phyloP scores from a whole-genome alignment of 2,113 vertebrate genomes.

The Bufo bufo region DNA sequence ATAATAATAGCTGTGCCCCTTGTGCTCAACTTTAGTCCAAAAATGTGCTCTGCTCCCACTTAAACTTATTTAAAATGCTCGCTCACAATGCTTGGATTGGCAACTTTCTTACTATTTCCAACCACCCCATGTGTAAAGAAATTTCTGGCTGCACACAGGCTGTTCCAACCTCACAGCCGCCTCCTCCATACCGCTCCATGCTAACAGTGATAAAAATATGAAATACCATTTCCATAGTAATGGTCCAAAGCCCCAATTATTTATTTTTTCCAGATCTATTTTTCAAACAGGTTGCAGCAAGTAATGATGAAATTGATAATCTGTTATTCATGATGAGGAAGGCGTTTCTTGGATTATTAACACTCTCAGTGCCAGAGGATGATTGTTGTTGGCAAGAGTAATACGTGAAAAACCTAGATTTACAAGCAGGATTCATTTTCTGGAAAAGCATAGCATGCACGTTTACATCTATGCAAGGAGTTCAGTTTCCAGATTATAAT shows the following conservation, averaged over 20 bases:
- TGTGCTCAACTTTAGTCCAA: slow-evolving; percentile 19
- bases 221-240: slow-evolving; percentile 43
- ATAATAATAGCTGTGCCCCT: slow-evolving; percentile 38
- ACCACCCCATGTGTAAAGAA: slow-evolving; percentile 40
- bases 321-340: neutral
- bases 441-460: neutral
- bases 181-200: slow-evolving; percentile 14
- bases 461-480: neutral
- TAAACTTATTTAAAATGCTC: slow-evolving; percentile 43
- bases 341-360: slow-evolving; percentile 26
- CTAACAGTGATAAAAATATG: slow-evolving; percentile 36
- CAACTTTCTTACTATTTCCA: slow-evolving; percentile 30
- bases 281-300: slow-evolving; percentile 18
- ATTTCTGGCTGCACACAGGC: slow-evolving; percentile 38
- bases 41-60: slow-evolving; percentile 34
- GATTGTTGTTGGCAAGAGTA: neutral
- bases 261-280: slow-evolving; percentile 38
- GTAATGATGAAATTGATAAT: neutral
- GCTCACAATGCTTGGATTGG: slow-evolving; percentile 45
- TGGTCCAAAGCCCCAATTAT: slow-evolving; percentile 37
- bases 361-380: neutral
- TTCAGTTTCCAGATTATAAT: neutral
- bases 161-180: slow-evolving; percentile 37
- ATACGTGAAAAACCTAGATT: neutral
- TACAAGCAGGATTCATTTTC: neutral